Conservation (phyloP, 2,888 invertebrate genomes). For the Malthinus seriepunctatus region DNA sequence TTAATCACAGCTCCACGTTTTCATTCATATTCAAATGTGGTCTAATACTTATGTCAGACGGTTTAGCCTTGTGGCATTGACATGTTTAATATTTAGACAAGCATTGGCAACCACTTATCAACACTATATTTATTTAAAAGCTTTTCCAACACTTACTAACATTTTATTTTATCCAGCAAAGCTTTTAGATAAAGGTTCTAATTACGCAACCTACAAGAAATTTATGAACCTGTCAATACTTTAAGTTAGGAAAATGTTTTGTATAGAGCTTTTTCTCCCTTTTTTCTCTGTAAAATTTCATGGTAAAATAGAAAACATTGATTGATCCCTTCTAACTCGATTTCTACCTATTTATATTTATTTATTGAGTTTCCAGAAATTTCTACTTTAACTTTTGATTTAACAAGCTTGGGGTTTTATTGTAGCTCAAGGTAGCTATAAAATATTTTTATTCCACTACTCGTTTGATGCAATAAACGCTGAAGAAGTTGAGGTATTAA, state of each 20-base stretch:
- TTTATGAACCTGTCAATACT: conserved; percentile 5
- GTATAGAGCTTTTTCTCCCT: no score
- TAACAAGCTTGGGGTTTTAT: no score
- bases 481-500: no score
- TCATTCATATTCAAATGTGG: conserved; percentile 39
- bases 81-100: conserved; percentile 45
- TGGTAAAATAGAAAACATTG: no score
- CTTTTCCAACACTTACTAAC: conserved; percentile 8
- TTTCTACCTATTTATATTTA: no score
- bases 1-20: conserved; percentile 34
- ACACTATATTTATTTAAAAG: conserved; percentile 39
- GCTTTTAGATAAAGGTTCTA: conserved; percentile 3
- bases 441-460: no score
- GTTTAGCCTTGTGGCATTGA: conserved; percentile 40
- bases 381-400: no score
- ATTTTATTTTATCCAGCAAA: conserved; percentile 3
- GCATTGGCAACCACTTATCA: conserved; percentile 41
- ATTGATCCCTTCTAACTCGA: no score
- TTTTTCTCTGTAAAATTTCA: no score
- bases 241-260: not conserved
- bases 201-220: conserved; percentile 2
- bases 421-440: no score
- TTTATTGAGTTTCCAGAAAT: no score
- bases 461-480: no score
- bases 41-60: conserved; percentile 36